phyloP scores from a whole-genome alignment of 1,140 invertebrate genomes.

The Triops cancriformis region DNA sequence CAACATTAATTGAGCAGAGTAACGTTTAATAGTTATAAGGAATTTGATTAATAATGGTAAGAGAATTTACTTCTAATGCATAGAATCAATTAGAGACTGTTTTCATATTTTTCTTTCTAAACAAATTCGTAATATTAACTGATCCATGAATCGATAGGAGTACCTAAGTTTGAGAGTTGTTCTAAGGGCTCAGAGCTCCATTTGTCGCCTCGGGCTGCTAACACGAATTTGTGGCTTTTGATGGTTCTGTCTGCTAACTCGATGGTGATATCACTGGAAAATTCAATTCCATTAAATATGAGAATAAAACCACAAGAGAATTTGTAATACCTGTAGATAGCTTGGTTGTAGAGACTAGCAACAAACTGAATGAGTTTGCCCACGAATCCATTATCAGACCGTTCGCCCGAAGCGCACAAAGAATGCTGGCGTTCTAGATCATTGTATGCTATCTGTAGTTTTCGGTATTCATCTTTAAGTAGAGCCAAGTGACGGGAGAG shows the following conservation, averaged over 20 bases:
- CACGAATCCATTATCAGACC: slow-evolving; percentile 63
- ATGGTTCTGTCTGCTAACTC: slow-evolving; percentile 58
- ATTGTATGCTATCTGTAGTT: slow-evolving; percentile 68
- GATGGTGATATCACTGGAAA: slow-evolving; percentile 45
- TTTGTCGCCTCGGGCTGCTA: slow-evolving; percentile 73
- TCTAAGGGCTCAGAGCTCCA: slow-evolving; percentile 61
- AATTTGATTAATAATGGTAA: too few species aligned
- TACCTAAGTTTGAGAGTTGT: slow-evolving; percentile 59
- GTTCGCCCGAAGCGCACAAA: slow-evolving; percentile 51
- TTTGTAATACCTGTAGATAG: neutral
- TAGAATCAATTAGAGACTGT: neutral
- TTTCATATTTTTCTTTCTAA: neutral
- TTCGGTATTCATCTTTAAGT: slow-evolving; percentile 82
- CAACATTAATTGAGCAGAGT: slow-evolving; percentile 26
- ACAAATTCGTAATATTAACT: neutral
- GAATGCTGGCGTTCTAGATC: slow-evolving; percentile 78
- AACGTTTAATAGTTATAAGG: too few species aligned
- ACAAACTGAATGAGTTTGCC: slow-evolving; percentile 67
- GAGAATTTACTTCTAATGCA: neutral
- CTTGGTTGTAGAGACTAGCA: slow-evolving; percentile 54
- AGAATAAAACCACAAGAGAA: slow-evolving; percentile 9
- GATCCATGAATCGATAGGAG: neutral
- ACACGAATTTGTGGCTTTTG: slow-evolving; percentile 79
- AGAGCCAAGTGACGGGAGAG: slow-evolving; percentile 77
- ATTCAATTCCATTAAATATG: slow-evolving; percentile 22